A percentile compares a stretch with the other conserved stretches of the same genome.
These are phyloP conservation scores for Empis livida DNA, from an alignment of 2,888 invertebrate species.

Conservation along the genomic window DNA sequence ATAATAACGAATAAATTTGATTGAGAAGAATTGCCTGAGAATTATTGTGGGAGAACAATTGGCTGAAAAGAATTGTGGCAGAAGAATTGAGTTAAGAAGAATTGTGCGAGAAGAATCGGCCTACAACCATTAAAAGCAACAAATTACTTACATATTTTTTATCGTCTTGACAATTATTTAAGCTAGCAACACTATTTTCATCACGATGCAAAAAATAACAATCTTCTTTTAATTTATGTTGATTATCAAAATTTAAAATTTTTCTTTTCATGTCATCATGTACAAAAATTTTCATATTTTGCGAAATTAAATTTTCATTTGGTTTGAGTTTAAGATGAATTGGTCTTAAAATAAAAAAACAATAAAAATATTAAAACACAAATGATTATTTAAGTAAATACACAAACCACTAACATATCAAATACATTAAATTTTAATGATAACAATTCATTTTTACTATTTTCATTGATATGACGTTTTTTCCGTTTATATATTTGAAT, in stretches of 20 bases:
- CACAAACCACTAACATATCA: constrained; percentile 4
- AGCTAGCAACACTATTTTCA: constrained; percentile 45
- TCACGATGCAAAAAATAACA: constrained; percentile 56
- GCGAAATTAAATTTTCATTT: constrained; percentile 47
- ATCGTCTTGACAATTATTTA: constrained; percentile 50
- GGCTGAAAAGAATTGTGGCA: too few species aligned
- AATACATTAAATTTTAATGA: constrained; percentile 2
- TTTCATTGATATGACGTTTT: not conserved
- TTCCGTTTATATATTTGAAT: not conserved
- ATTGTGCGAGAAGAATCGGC: too few species aligned
- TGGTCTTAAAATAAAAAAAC: constrained; percentile 29
- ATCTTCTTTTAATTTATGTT: constrained; percentile 23
- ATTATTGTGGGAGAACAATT: too few species aligned
- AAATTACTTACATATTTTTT: constrained; percentile 45
- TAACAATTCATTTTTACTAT: not conserved
- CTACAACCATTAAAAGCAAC: too few species aligned
- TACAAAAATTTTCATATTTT: constrained; percentile 48
- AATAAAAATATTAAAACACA: too few species aligned
- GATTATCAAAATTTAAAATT: constrained; percentile 24
- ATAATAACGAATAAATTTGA: too few species aligned
- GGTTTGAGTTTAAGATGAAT: constrained; percentile 48
- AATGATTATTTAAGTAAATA: too few species aligned
- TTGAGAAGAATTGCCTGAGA: too few species aligned
- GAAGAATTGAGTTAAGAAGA: too few species aligned
- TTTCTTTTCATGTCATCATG: not conserved